phyloP scores from a whole-genome alignment of 2,113 vertebrate species.

The Corvus hawaiiensis region DNA sequence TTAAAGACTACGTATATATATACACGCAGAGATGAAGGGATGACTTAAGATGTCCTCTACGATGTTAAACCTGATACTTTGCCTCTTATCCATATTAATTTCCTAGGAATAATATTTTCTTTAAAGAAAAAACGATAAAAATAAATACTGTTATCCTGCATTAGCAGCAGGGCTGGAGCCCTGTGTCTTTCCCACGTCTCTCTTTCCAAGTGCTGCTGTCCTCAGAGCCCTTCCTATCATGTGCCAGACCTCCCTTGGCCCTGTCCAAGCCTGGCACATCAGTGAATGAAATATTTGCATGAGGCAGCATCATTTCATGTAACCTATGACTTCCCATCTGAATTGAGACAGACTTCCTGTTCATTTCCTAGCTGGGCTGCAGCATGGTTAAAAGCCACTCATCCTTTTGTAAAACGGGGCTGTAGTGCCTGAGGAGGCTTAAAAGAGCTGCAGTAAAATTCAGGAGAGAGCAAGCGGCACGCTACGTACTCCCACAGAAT shows the following conservation, averaged over 20 bases:
- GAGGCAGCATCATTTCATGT: accelerated
- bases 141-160: slow-evolving; percentile 36
- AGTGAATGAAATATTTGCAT: background rate
- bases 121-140: slow-evolving; percentile 50
- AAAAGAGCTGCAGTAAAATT: background rate
- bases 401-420: background rate
- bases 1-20: background rate
- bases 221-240: background rate
- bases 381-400: background rate
- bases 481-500: background rate
- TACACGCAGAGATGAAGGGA: background rate
- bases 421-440: background rate
- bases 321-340: background rate
- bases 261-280: background rate
- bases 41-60: slow-evolving; percentile 12
- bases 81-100: slow-evolving; percentile 48
- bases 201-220: background rate
- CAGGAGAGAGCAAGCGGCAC: background rate
- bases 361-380: background rate
- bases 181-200: background rate
- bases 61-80: slow-evolving; percentile 31
- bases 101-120: slow-evolving; percentile 61
- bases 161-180: slow-evolving; percentile 14
- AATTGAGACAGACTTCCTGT: background rate
- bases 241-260: background rate